phyloP scores from a whole-genome alignment of 1,140 invertebrate genomes.

The Drosophila subpulchrella region DNA sequence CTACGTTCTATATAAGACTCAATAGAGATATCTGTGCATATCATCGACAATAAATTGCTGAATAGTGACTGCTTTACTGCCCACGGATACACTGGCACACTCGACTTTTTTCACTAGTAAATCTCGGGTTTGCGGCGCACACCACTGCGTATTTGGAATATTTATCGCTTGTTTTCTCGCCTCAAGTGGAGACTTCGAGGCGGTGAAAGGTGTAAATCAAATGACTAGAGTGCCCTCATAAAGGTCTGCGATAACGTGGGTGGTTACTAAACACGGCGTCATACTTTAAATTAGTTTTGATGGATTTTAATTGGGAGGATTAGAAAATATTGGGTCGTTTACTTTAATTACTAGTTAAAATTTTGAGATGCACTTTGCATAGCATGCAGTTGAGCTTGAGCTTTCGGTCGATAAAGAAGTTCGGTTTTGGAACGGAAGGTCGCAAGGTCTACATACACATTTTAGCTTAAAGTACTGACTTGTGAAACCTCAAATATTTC shows the following conservation, averaged over 20 bases:
- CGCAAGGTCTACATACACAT: background rate
- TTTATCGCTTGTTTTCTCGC: conserved; percentile 4
- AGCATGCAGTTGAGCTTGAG: conserved; percentile 17
- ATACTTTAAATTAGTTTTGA: conserved; percentile 13
- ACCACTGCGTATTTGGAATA: conserved; percentile 52
- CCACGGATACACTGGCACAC: conserved; percentile 28
- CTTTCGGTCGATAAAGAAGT: conserved; percentile 8
- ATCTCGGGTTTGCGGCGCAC: background rate
- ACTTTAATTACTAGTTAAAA: background rate
- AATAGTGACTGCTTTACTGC: conserved; percentile 39
- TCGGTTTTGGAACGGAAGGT: background rate
- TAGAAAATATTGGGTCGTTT: conserved; percentile 4
- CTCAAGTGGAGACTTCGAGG: background rate
- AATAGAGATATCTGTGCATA: conserved; percentile 52
- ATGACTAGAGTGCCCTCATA: background rate
- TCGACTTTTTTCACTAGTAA: background rate
- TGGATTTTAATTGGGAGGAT: conserved; percentile 13
- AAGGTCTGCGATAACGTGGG: background rate
- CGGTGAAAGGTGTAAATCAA: conserved; percentile 35
- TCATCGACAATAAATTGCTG: conserved; percentile 52
- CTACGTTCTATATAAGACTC: background rate
- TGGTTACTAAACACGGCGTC: conserved; percentile 4
- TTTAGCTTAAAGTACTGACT: background rate
- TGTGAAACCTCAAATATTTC: background rate
- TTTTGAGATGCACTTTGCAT: background rate